Conservation (phyloP, 1,140 invertebrate species). For the Augochlora pura region DNA sequence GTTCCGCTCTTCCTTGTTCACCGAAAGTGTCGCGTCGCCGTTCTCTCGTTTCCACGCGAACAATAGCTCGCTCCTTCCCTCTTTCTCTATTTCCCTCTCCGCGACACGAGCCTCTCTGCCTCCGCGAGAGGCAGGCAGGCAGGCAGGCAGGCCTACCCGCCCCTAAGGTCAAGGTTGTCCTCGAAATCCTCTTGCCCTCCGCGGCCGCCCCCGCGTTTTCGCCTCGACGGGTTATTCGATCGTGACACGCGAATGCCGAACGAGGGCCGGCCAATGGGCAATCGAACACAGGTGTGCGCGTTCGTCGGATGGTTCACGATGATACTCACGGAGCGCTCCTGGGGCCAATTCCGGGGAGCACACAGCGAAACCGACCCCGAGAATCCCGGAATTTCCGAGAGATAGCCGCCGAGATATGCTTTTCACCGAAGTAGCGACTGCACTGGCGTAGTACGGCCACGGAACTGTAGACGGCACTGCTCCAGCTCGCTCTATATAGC, state of each 20-base stretch:
- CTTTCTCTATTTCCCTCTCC: no score
- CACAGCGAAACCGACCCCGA: no score
- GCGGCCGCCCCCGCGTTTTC: not conserved
- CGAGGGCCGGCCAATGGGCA: no score
- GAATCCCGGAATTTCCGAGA: constrained; percentile 30
- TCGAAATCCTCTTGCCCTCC: constrained; percentile 1
- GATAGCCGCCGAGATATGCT: constrained; percentile 58
- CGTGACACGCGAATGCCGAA: no score
- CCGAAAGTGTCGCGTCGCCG: no score
- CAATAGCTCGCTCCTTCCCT: no score
- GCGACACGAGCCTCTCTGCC: no score
- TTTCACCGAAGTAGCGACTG: constrained; percentile 71
- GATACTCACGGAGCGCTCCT: constrained; percentile 14
- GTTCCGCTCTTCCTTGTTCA: no score
- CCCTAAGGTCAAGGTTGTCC: constrained; percentile 33
- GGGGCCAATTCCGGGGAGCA: not conserved
- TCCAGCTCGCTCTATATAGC: constrained; percentile 52
- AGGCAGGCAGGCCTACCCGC: constrained; percentile 5
- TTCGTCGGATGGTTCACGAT: not conserved
- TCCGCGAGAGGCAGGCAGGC: not conserved
- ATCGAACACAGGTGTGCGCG: no score
- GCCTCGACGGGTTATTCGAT: not conserved
- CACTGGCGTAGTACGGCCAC: constrained; percentile 64
- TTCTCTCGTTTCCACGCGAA: no score
- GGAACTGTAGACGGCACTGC: constrained; percentile 67